Evolutionary conservation across 1,140 invertebrate species (phyloP).

Genomic region (Nixonia krombeini): DNA sequence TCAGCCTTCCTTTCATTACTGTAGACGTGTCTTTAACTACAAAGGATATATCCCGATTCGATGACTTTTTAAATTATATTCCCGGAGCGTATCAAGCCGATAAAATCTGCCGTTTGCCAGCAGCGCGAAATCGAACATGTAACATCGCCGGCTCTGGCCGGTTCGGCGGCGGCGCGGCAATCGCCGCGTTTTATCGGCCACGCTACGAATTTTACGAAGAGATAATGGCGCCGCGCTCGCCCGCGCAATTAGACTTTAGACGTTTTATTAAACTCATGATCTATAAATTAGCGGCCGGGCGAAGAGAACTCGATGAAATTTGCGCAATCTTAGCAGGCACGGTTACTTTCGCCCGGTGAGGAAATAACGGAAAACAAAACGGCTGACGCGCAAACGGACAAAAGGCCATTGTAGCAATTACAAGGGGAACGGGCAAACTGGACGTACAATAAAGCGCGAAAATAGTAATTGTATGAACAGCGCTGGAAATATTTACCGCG

Average conservation of each 20-base stretch:
- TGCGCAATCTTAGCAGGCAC: not conserved
- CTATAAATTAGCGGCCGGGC: not conserved
- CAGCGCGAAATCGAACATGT: no score
- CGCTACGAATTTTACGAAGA: not conserved
- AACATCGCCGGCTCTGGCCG: no score
- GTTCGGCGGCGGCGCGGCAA: not conserved
- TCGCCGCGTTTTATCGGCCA: not conserved
- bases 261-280: slow-evolving; percentile 4
- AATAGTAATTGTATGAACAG: no score
- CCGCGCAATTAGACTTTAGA: not conserved
- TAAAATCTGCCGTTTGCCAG: not conserved
- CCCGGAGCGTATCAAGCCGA: not conserved
- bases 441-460: no score
- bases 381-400: no score
- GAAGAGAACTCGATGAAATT: not conserved
- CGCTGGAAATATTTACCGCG: no score
- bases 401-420: not conserved
- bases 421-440: no score
- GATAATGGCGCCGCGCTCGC: not conserved
- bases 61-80: no score
- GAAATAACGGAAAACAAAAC: no score
- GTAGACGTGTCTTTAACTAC: no score
- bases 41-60: no score
- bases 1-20: no score
- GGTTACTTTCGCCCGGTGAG: not conserved